Conservation (phyloP, 2,888 invertebrate species). For the Eudemis profundana region DNA sequence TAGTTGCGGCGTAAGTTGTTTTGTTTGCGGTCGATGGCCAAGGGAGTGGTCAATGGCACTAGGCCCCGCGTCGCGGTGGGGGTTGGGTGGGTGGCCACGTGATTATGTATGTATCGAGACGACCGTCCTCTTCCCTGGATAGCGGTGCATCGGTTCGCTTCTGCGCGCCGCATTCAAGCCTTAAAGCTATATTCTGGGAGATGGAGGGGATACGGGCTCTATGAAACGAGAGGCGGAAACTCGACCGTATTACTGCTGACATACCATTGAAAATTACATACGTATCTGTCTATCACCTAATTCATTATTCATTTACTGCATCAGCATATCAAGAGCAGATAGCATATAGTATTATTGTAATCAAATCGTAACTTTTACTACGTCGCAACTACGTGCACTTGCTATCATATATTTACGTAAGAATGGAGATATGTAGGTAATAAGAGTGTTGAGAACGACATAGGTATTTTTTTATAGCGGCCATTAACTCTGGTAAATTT, state of each 20-base stretch:
- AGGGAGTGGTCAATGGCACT: slow-evolving; percentile 67
- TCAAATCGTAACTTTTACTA: neutral
- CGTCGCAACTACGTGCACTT: neutral
- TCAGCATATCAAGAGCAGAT: neutral
- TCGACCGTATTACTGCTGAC: slow-evolving; percentile 6
- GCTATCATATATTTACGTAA: neutral
- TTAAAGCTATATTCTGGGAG: slow-evolving; percentile 49
- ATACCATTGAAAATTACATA: slow-evolving; percentile 12
- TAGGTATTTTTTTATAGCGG: too few species aligned
- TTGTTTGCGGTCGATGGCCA: slow-evolving; percentile 50
- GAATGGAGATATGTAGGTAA: neutral
- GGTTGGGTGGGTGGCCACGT: slow-evolving; percentile 23
- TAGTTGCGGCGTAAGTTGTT: slow-evolving; percentile 46
- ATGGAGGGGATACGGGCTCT: slow-evolving; percentile 32
- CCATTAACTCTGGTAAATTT: too few species aligned
- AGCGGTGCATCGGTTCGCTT: slow-evolving; percentile 58
- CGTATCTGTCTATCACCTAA: neutral
- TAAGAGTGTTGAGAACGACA: too few species aligned
- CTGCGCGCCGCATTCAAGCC: slow-evolving; percentile 61
- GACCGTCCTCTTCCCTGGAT: slow-evolving; percentile 50
- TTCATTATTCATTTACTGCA: slow-evolving; percentile 19
- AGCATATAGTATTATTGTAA: neutral
- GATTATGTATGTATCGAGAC: slow-evolving; percentile 55
- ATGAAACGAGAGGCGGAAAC: slow-evolving; percentile 22
- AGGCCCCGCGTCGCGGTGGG: slow-evolving; percentile 51